phyloP scores from a whole-genome alignment of 2,888 invertebrate species.

The Teleiodes luculella region DNA sequence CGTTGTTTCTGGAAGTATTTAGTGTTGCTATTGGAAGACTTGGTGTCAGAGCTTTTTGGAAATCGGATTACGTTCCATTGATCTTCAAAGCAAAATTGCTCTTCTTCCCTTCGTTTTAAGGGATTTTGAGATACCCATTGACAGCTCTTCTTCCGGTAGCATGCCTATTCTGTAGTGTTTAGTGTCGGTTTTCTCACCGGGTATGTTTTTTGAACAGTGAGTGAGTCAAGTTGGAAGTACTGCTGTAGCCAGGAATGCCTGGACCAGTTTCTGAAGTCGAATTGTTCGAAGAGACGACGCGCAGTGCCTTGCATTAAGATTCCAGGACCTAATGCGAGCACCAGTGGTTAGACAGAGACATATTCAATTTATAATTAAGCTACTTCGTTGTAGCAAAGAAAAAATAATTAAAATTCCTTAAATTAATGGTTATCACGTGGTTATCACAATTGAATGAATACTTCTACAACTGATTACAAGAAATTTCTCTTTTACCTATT shows the following conservation, averaged over 20 bases:
- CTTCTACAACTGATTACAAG: not conserved
- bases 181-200: not conserved
- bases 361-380: too few relatives aligned
- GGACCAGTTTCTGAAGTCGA: not conserved
- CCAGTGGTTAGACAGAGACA: conserved; percentile 7
- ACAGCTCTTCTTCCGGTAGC: conserved; percentile 4
- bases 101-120: not conserved
- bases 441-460: too few relatives aligned
- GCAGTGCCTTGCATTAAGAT: not conserved
- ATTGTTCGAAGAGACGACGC: not conserved
- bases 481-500: too few relatives aligned
- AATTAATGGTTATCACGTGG: too few relatives aligned
- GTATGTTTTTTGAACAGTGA: conserved; percentile 5
- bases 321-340: not conserved
- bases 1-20: not conserved
- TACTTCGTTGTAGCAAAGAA: too few relatives aligned
- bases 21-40: conserved; percentile 2
- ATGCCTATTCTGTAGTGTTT: not conserved
- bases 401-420: too few relatives aligned
- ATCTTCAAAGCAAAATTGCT: conserved; percentile 2
- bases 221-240: conserved; percentile 1
- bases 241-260: conserved; percentile 4
- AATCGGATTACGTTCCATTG: not conserved
- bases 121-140: not conserved
- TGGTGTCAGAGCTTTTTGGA: not conserved